Percentiles rank a stretch among this genome's conserved stretches.
phyloP scores from a whole-genome alignment of 2,113 vertebrate species.

The Accipiter cooperii region DNA sequence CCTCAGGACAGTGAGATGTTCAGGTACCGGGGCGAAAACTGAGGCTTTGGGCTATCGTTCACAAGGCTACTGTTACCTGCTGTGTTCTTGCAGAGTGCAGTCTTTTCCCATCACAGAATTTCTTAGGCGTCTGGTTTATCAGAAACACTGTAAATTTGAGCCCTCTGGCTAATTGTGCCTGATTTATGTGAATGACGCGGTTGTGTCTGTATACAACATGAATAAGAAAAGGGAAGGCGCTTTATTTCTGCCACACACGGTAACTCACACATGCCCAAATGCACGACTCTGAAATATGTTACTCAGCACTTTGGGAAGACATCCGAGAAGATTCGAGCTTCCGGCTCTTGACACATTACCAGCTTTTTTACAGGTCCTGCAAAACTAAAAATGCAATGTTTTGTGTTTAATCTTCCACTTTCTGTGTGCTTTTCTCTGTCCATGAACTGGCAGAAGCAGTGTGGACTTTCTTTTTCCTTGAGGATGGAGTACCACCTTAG shows the following conservation, averaged over 20 bases:
- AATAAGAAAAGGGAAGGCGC: not conserved
- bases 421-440: not conserved
- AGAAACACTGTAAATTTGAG: slow-evolving; percentile 35
- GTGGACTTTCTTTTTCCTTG: not conserved
- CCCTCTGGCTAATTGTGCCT: slow-evolving; percentile 4
- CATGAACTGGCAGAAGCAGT: not conserved
- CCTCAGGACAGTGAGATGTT: slow-evolving; percentile 58
- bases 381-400: not conserved
- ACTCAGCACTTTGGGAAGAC: not conserved
- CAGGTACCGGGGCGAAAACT: slow-evolving; percentile 40
- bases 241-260: not conserved
- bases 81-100: slow-evolving; percentile 34
- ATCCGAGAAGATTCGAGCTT: not conserved
- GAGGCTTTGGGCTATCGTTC: slow-evolving; percentile 45
- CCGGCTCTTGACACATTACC: not conserved
- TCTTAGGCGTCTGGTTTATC: slow-evolving; percentile 47
- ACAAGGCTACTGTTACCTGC: slow-evolving; percentile 53
- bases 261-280: not conserved
- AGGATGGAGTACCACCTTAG: not conserved
- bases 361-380: not conserved
- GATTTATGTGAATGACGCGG: slow-evolving; percentile 28
- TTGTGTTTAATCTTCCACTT: not conserved
- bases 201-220: slow-evolving; percentile 17
- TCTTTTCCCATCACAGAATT: slow-evolving; percentile 56
- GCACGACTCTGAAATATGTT: not conserved